Evolutionary conservation across 1,140 invertebrate genomes (phyloP), one percentile per base, ranked within the genome.

Genomic region (Hestina assimilis): DNA sequence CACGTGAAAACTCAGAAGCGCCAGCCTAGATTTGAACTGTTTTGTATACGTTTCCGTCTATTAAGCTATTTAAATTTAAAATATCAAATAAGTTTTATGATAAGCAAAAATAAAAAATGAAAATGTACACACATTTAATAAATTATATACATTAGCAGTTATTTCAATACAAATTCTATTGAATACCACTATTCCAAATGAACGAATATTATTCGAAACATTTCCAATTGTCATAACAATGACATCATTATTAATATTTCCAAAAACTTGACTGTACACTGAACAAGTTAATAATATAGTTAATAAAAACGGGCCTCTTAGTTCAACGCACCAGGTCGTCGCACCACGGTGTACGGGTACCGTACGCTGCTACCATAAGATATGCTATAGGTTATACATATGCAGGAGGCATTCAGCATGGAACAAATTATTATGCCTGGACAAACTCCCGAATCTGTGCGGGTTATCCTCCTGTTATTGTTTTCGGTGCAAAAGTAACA

Each of bases 281-380:
- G 17, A 52, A 50, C 56, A 65, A 57, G 58, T 57, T 66, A 66
- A 66, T 64, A 59, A 59, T 66, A 59, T 63, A 61, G 50, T 65
- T 58, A 68, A 68, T 68, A 66, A 72, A 68, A 71, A 62, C 62
- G 62, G 67, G 75, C 69, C 73, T 66, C 78, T 72, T 73, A 69
- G 84, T 87, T 85, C 82, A 83, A 80, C 72, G 82, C 63, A 74
- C 79, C 69, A 69, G 84, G 84, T 87, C 82, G 84, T 60, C 82
- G 82, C 72, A 67, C 83, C 69, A 75, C 46, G 66, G 53, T 75
- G 63, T 87, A 86, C 83, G 53, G 72, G 63, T 87, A 87, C 83
- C 83, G 83, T 87, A 84, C 76, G 73, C 65, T 75, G 73, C 65
- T 58, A 67, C 76, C 72, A 83, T 82, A 83, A 82, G 77, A 79